phyloP scores from a whole-genome alignment of 2,888 invertebrate genomes.

The Hirtodrosophila alboralis region DNA sequence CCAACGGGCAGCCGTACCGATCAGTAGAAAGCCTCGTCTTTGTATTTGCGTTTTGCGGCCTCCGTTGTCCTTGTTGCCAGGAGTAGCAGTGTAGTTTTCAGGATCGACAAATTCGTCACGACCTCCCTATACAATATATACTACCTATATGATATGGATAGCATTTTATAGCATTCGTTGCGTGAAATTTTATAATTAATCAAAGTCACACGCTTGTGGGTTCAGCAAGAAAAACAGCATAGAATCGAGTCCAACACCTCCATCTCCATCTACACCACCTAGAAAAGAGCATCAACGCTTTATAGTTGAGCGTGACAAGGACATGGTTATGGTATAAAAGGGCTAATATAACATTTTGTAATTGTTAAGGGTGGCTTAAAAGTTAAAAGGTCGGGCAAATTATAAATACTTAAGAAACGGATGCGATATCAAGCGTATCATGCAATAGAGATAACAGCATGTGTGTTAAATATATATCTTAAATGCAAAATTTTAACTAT shows the following conservation, averaged over 20 bases:
- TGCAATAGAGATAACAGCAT: too few relatives aligned
- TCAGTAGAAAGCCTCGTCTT: constrained; percentile 63
- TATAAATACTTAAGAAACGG: background rate
- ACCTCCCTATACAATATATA: constrained; percentile 20
- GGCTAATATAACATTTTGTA: background rate
- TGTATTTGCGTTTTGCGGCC: constrained; percentile 68
- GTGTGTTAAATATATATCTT: too few relatives aligned
- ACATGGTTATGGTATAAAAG: constrained; percentile 47
- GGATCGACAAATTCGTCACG: constrained; percentile 59
- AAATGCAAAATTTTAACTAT: too few relatives aligned
- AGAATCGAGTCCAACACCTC: constrained; percentile 5
- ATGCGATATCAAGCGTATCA: too few relatives aligned
- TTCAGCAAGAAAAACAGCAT: constrained; percentile 8
- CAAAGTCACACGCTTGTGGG: constrained; percentile 77
- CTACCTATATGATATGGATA: constrained; percentile 15
- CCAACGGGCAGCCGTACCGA: constrained; percentile 67
- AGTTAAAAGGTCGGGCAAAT: background rate
- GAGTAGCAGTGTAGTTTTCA: too few relatives aligned
- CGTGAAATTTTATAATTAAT: constrained; percentile 84
- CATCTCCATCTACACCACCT: constrained; percentile 7
- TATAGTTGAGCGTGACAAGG: constrained; percentile 71
- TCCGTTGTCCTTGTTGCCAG: constrained; percentile 70
- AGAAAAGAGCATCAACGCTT: constrained; percentile 16
- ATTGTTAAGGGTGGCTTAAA: background rate
- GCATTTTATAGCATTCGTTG: constrained; percentile 74